phyloP scores from a whole-genome alignment of 1,140 invertebrate genomes.

The Hylaeus volcanicus region DNA sequence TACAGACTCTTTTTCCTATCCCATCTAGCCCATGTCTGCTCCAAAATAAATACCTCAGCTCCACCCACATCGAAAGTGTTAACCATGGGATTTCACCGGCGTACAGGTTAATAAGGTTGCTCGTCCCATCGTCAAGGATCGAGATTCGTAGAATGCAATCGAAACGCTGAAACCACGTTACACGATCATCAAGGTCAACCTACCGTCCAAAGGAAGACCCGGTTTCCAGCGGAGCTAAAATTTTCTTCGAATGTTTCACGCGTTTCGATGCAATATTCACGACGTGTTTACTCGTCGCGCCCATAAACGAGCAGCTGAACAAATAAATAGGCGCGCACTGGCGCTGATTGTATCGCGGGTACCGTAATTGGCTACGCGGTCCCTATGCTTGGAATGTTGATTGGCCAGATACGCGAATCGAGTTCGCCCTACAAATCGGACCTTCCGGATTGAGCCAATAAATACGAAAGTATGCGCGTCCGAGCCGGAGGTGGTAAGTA shows the following conservation, averaged over 20 bases:
- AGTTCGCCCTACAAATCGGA: constrained; percentile 63
- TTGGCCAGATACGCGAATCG: constrained; percentile 67
- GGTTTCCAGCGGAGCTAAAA: neutral
- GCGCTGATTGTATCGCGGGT: constrained; percentile 68
- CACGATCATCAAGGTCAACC: neutral
- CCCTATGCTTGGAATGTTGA: constrained; percentile 73
- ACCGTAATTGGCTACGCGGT: constrained; percentile 72
- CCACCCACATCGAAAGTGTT: too few species aligned
- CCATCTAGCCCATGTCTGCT: too few species aligned
- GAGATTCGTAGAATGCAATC: neutral
- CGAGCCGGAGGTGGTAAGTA: constrained; percentile 34
- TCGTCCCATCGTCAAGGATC: neutral
- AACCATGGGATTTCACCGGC: too few species aligned
- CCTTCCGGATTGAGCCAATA: constrained; percentile 65
- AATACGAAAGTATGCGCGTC: constrained; percentile 59
- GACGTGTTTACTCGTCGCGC: constrained; percentile 3
- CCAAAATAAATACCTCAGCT: too few species aligned
- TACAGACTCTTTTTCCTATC: too few species aligned
- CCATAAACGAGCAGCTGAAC: constrained; percentile 30
- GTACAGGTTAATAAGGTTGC: too few species aligned
- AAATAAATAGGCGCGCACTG: constrained; percentile 68
- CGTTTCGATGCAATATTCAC: constrained; percentile 26
- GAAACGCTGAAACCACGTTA: too few species aligned
- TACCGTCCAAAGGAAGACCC: neutral
- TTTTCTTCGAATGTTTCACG: neutral